A percentile compares a stretch with the other conserved stretches of the same genome.
Conservation (phyloP, 2,113 vertebrate genomes). For the Oceanites oceanicus region DNA sequence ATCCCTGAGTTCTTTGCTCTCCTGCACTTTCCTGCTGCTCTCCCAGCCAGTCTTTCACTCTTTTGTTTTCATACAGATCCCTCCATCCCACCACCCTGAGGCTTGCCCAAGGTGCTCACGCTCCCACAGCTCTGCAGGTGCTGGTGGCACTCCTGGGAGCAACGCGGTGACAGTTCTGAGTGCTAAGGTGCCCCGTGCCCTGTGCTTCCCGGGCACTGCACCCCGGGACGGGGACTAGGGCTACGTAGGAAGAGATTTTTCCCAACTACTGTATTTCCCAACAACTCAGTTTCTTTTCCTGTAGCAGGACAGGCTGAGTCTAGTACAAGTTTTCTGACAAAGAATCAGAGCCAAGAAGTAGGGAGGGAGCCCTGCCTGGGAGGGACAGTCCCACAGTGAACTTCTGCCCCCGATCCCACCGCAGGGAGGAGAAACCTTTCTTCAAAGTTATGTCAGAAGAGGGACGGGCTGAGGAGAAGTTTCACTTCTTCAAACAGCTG, state of each 20-base stretch:
- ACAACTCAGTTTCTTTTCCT: neutral
- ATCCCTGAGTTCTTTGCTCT: neutral
- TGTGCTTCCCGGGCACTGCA: neutral
- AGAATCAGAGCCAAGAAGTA: neutral
- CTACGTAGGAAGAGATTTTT: accelerated
- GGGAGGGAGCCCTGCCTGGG: neutral
- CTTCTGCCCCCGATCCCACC: neutral
- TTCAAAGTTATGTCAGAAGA: neutral
- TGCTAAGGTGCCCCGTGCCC: neutral
- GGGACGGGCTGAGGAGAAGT: neutral
- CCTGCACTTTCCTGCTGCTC: neutral
- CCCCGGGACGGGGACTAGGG: neutral
- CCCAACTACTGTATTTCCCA: neutral
- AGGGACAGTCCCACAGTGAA: neutral
- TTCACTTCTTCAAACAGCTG: neutral
- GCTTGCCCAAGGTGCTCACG: neutral
- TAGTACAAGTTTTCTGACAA: neutral
- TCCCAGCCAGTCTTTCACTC: neutral
- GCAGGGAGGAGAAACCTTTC: neutral
- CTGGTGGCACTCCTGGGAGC: neutral
- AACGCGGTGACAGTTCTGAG: neutral
- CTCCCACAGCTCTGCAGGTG: neutral
- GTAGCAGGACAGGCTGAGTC: neutral
- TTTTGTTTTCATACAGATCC: neutral
- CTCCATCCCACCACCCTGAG: neutral